phyloP scores from a whole-genome alignment of 2,113 vertebrate species.

The Amphiprion ocellaris region DNA sequence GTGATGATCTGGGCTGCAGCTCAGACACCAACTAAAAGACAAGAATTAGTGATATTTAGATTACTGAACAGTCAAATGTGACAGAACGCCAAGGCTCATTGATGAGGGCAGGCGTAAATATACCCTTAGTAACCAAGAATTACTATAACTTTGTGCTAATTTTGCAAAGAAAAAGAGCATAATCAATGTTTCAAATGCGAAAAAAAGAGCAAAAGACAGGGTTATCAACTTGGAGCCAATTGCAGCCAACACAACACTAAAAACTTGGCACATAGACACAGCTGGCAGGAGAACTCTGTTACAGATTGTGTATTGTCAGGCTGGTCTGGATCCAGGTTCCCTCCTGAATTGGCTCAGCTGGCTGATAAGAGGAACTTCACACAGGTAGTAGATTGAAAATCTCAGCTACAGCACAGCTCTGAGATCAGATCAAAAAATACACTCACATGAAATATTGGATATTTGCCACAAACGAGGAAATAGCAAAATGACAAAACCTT shows the following conservation, averaged over 20 bases:
- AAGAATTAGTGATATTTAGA: not conserved
- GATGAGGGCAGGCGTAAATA: not conserved
- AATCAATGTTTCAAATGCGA: not conserved
- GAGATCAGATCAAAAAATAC: constrained; percentile 5
- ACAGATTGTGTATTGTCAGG: too few species aligned
- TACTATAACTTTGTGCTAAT: too few species aligned
- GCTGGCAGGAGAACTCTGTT: too few species aligned
- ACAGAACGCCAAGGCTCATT: not conserved
- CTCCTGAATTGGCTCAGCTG: too few species aligned
- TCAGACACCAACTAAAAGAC: constrained; percentile 68
- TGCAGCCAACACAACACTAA: not conserved
- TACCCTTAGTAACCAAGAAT: too few species aligned
- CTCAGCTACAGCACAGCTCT: not conserved
- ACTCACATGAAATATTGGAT: constrained; percentile 3
- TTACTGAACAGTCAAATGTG: not conserved
- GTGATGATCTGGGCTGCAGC: constrained; percentile 67
- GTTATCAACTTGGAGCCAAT: not conserved
- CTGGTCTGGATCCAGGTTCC: too few species aligned
- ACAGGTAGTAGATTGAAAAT: not conserved
- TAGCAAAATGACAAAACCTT: constrained; percentile 3
- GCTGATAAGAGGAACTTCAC: too few species aligned
- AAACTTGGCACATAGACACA: too few species aligned
- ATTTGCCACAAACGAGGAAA: constrained; percentile 23
- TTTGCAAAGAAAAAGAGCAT: not conserved
- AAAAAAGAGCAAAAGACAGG: not conserved